Evolutionary conservation across 2,888 invertebrate species (phyloP).

Genomic region (Stomorhina lunata): DNA sequence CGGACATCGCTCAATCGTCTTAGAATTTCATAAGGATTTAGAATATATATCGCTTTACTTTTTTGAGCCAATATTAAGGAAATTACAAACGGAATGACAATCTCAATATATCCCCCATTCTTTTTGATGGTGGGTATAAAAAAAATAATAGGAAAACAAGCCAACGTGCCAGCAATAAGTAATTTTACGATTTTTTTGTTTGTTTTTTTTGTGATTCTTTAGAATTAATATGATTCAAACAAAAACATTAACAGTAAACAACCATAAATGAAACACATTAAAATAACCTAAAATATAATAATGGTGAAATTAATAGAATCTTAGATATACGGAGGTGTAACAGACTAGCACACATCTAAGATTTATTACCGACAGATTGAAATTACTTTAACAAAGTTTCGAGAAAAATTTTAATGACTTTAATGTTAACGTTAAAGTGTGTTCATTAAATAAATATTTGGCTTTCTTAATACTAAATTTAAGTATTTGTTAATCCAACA

Average conservation of each 20-base stretch:
- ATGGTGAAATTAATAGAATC: constrained; percentile 39
- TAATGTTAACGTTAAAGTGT: too few relatives aligned
- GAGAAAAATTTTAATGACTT: not conserved
- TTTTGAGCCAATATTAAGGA: too few relatives aligned
- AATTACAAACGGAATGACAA: too few relatives aligned
- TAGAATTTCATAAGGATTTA: too few relatives aligned
- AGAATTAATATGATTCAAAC: constrained; percentile 3
- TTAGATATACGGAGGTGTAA: not conserved
- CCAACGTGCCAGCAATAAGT: constrained; percentile 56
- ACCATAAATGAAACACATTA: constrained; percentile 42
- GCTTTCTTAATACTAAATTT: too few relatives aligned
- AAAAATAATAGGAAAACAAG: constrained; percentile 20
- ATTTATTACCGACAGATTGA: constrained; percentile 71
- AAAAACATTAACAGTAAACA: not conserved
- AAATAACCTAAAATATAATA: constrained; percentile 39
- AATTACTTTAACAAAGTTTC: constrained; percentile 46
- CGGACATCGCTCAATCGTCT: too few relatives aligned
- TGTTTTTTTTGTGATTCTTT: not conserved
- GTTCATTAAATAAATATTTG: too few relatives aligned
- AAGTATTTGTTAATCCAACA: too few relatives aligned
- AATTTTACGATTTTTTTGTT: constrained; percentile 6
- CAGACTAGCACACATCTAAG: constrained; percentile 20
- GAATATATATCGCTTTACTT: too few relatives aligned
- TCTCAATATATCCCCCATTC: too few relatives aligned
- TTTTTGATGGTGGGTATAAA: too few relatives aligned